Evolutionary conservation across 2,113 vertebrate species (phyloP), one percentile per base, ranked within the genome.

Genomic region (Melospiza georgiana): DNA sequence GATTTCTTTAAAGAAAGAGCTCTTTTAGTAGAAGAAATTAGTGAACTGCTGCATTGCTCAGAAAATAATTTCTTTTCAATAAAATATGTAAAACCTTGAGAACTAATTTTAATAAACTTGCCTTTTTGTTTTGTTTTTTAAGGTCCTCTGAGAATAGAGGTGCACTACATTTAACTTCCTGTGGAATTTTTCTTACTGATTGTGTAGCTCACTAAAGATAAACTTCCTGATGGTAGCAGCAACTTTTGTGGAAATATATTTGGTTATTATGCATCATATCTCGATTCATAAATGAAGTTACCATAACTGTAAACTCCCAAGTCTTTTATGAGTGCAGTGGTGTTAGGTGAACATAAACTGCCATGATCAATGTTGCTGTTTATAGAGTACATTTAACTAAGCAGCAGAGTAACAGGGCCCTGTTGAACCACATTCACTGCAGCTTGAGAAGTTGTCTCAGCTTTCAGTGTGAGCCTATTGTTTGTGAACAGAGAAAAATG

Each of bases 41-140:
- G 43, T 66, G 27, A 91, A 61, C 62, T 92, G 86, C 65, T 84
- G 55, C 46, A 25, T 87, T 87, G 51, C 46, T 43, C 37, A 55
- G 63, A 92, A 89, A 89, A 91, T 28, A 4, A 84, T 20, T 85
- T 65, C 3, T 74, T 92, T 85, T 80, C 51, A 94, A 86, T 94
- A 89, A 96, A 95, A 88, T 76, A 41, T 39, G 39, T 89, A 83
- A 80, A 91, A 59, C n/a, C 24, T 78, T 41, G 33, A 55, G 22
- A 81, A 48, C 37, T 7, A 31, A 48, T n/a, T 84, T 68, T 57
- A 82, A 67, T 75, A 59, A 84, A 68, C 11, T 25, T 52, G 23
- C 12, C 3, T 22, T 15, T 52, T 59, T 27, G 13, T 8, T 57
- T 6, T 51, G 31, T 55, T 79, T 67, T 43, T 62, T 68, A 49